Evolutionary conservation across 2,888 invertebrate species (phyloP).

Genomic region (Philhelius pedissequus): DNA sequence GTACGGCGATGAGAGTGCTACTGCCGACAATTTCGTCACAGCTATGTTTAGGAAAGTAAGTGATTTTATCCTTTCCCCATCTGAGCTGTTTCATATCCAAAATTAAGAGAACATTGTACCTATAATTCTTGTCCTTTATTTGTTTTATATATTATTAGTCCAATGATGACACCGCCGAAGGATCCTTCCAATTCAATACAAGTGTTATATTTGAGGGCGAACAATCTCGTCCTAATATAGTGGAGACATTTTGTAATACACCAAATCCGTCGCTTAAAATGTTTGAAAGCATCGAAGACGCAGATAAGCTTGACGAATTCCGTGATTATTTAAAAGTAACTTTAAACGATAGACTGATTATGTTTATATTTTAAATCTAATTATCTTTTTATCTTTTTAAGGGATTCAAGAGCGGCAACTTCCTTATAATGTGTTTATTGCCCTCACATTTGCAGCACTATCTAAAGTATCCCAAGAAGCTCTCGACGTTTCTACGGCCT

Average conservation of each 20-base stretch:
- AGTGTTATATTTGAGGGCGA: constrained; percentile 62
- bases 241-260: constrained; percentile 75
- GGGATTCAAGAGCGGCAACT: constrained; percentile 75
- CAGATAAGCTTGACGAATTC: constrained; percentile 74
- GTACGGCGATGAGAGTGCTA: constrained; percentile 73
- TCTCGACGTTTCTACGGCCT: constrained; percentile 73
- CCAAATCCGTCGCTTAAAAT: constrained; percentile 74
- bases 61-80: no score
- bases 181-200: constrained; percentile 69
- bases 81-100: no score
- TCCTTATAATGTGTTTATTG: constrained; percentile 76
- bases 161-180: constrained; percentile 66
- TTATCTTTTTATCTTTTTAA: constrained; percentile 57
- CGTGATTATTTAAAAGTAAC: constrained; percentile 74
- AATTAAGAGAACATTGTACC: no score
- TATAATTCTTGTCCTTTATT: no score
- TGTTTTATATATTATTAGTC: constrained; percentile 17
- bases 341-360: no score
- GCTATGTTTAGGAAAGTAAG: constrained; percentile 46
- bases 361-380: background rate
- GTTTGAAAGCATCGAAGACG: constrained; percentile 74
- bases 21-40: constrained; percentile 35
- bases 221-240: constrained; percentile 67
- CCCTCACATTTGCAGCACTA: constrained; percentile 77
- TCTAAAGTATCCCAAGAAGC: constrained; percentile 75